phyloP scores from a whole-genome alignment of 1,140 invertebrate species.

The Brachionus paranguensis region DNA sequence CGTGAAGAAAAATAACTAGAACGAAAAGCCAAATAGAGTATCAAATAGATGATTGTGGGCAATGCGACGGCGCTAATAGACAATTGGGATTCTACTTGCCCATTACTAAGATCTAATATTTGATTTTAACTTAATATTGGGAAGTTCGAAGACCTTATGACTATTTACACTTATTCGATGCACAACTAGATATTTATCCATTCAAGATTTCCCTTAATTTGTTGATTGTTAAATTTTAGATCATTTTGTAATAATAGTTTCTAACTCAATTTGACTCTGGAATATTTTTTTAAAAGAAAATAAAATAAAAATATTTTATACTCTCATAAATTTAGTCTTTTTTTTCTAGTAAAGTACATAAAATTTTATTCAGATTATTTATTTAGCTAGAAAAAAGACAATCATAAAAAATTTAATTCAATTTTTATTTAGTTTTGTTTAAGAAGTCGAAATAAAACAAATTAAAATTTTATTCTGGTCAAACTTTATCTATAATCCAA shows the following conservation, averaged over 20 bases:
- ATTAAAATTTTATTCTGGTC: not conserved
- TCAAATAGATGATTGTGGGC: not conserved
- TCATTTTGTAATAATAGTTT: not conserved
- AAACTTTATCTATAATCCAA: not conserved
- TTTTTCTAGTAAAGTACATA: not conserved
- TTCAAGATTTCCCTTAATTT: not conserved
- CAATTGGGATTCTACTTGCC: not conserved
- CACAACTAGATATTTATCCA: not conserved
- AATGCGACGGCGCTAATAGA: not conserved
- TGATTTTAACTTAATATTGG: not conserved
- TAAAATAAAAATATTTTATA: not conserved
- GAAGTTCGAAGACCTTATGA: not conserved
- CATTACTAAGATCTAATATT: not conserved
- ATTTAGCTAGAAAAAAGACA: not conserved
- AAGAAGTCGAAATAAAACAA: not conserved
- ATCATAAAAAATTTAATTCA: not conserved
- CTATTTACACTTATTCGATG: not conserved
- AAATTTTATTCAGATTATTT: not conserved
- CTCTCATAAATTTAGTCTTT: not conserved
- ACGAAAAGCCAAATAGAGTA: not conserved
- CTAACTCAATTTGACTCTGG: not conserved
- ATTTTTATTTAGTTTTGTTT: not conserved
- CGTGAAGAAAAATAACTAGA: not conserved
- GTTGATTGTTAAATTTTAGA: not conserved
- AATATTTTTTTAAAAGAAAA: not conserved